Base-by-base conservation (phyloP, 2,888 invertebrate genomes). In the Candidula unifasciata region DNA sequence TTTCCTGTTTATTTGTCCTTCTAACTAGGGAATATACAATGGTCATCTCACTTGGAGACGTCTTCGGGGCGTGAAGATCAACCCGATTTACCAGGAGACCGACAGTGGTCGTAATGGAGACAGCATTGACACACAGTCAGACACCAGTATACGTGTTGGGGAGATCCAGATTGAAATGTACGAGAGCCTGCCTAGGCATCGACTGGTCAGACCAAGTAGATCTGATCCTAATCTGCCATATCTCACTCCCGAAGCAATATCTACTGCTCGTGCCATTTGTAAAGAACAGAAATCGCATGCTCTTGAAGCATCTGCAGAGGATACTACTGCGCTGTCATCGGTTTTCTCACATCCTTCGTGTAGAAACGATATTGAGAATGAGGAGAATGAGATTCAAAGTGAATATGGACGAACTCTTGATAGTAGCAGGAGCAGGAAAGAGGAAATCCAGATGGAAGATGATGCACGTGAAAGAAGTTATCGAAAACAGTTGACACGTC, bases 71-170 rank as follows among this genome's bases (percentile, higher is more conserved):
- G 87, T 90, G 54, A 91, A 91, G 85, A 88, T 90, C 80, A 91
- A 91, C 81, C 91, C 91, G 18, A 86, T 91, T 27, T 91, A 88
- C 84, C 88, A 88, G 77, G 90, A 90, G 66, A 85, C 69, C 79
- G 86, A 86, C 73, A 57, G 21, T 21, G 21, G 69, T 35, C 73
- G 85, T 21, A 18, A 73, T 33, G 79, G 76, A 35, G 78, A 52
- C 16, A 69, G 80, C 44, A 37, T n/a, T 0, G 79, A 83, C 66
- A 83, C 81, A 3, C 85, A 83, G 82, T 83, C 87, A 27, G 87
- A 86, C 52, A 77, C 83, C 57, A 85, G 83, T 44, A 76, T 86
- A 24, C 85, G 83, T 21, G 83, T 86, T 35, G 86, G 86, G 13
- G 86, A 86, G 69, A 86, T 88, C 27, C 87, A 88, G 79, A 85